Evolutionary conservation across 2,797 vertebrate species (phyloP).

Genomic region (Moxostoma hubbsi): DNA sequence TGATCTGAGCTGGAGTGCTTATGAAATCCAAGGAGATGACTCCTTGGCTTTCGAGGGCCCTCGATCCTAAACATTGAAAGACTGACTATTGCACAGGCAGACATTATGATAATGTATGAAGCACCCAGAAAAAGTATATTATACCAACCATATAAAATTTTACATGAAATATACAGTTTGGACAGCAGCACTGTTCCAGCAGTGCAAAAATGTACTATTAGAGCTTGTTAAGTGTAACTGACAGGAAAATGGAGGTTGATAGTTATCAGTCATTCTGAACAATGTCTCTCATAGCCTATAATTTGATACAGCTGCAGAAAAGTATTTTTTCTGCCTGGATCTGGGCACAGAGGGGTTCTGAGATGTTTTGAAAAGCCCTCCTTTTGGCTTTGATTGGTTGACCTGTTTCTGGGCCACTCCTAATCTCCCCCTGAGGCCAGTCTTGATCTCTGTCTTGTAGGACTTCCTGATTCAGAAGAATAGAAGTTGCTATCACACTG

Average conservation of each 20-base stretch:
- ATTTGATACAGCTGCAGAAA: slow-evolving; percentile 30
- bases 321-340: slow-evolving; percentile 9
- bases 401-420: slow-evolving; percentile 50
- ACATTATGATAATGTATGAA: slow-evolving; percentile 69
- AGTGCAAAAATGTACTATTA: slow-evolving; percentile 69
- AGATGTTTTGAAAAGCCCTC: slow-evolving; percentile 16
- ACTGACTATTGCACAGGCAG: slow-evolving; percentile 78
- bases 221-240: slow-evolving; percentile 49
- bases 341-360: slow-evolving; percentile 30
- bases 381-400: slow-evolving; percentile 15
- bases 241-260: slow-evolving; percentile 33
- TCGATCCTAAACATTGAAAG: slow-evolving; percentile 67
- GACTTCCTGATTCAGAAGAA: slow-evolving; percentile 30
- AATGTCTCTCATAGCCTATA: slow-evolving; percentile 25
- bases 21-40: slow-evolving; percentile 52
- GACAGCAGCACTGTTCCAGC: slow-evolving; percentile 75
- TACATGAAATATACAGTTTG: slow-evolving; percentile 53
- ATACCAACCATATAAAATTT: slow-evolving; percentile 48
- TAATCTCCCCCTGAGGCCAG: slow-evolving; percentile 60
- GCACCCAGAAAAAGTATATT: slow-evolving; percentile 63
- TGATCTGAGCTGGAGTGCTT: slow-evolving; percentile 69
- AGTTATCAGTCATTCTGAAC: not conserved
- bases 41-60: slow-evolving; percentile 56
- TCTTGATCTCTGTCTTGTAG: slow-evolving; percentile 57
- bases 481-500: not conserved